A percentile compares a stretch with the other conserved stretches of the same genome.
phyloP scores from a whole-genome alignment of 2,113 vertebrate genomes.

The Acanthochromis polyacanthus region DNA sequence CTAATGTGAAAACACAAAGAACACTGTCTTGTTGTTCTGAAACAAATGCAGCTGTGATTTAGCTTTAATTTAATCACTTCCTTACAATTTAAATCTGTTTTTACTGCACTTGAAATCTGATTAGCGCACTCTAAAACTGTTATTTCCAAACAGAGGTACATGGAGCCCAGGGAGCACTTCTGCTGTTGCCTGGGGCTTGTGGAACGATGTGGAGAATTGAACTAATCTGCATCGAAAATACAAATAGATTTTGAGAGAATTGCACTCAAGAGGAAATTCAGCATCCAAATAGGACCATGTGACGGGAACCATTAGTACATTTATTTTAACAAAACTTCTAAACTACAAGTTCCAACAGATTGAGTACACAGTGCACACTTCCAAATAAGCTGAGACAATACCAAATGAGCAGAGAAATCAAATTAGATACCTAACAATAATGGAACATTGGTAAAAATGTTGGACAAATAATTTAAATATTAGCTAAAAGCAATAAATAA shows the following conservation, averaged over 20 bases:
- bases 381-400: too few species aligned
- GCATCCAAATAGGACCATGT: not conserved
- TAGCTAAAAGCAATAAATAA: too few species aligned
- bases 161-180: not conserved
- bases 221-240: not conserved
- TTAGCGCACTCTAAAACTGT: not conserved
- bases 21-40: slow-evolving; percentile 1
- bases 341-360: too few species aligned
- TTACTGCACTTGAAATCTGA: slow-evolving; percentile 22
- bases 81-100: slow-evolving; percentile 12
- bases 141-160: not conserved
- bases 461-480: too few species aligned
- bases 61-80: not conserved
- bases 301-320: too few species aligned
- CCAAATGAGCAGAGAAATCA: too few species aligned
- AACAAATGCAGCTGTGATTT: slow-evolving; percentile 19
- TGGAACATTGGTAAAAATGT: too few species aligned
- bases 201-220: not conserved
- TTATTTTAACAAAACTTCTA: too few species aligned
- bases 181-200: not conserved
- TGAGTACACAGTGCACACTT: too few species aligned
- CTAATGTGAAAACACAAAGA: slow-evolving; percentile 13
- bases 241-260: not conserved
- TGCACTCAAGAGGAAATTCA: not conserved
- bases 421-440: too few species aligned